A percentile compares a stretch with the other conserved stretches of the same genome.
Evolutionary conservation across 2,113 vertebrate genomes (phyloP).

Genomic region (Scatophagus argus): DNA sequence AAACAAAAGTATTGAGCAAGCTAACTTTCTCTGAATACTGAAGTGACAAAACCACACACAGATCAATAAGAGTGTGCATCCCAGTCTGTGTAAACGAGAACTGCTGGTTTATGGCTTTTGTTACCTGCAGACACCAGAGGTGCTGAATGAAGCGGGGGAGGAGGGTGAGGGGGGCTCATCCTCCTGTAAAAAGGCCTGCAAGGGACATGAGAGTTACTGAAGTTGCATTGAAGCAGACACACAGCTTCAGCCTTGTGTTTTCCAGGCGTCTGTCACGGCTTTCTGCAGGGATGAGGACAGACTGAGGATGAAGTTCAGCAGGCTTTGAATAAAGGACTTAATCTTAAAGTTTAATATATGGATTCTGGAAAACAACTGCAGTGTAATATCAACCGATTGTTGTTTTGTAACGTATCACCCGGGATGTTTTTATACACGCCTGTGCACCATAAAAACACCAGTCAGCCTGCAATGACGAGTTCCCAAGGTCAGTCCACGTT

Average conservation of each 20-base stretch:
- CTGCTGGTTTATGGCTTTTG: slow-evolving; percentile 20
- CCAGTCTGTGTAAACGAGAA: neutral
- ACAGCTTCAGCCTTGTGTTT: slow-evolving; percentile 19
- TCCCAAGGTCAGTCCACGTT: neutral
- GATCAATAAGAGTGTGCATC: slow-evolving; percentile 31
- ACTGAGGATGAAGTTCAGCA: neutral
- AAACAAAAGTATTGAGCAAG: slow-evolving; percentile 17
- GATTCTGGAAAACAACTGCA: neutral
- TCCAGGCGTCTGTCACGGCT: neutral
- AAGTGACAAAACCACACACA: slow-evolving; percentile 3
- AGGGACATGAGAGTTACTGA: slow-evolving; percentile 48
- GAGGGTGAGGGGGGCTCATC: neutral
- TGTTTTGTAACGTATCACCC: neutral
- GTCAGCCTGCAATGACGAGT: neutral
- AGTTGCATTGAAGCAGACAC: slow-evolving; percentile 24
- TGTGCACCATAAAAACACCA: neutral
- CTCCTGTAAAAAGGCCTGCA: slow-evolving; percentile 3
- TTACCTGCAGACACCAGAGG: slow-evolving; percentile 23
- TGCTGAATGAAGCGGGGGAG: neutral
- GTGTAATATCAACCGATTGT: neutral
- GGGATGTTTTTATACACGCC: neutral
- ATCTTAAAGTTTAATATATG: slow-evolving; percentile 20
- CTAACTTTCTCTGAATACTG: neutral
- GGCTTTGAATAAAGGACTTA: neutral
- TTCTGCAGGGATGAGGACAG: slow-evolving; percentile 10